Evolutionary conservation across 2,888 invertebrate genomes (phyloP).

Genomic region (Mimachlamys varia): DNA sequence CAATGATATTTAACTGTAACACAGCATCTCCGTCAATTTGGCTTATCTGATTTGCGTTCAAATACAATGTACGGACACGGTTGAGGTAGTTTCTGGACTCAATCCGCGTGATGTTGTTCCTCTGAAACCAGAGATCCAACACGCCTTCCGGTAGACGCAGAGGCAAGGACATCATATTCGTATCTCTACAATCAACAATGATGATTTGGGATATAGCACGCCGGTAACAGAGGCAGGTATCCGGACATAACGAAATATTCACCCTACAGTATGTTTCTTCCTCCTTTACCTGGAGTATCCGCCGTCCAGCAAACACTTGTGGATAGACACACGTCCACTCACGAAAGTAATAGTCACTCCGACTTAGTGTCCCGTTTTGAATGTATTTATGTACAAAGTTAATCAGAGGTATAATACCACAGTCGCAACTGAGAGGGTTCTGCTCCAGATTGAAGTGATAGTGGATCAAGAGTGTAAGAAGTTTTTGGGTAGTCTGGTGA

Average conservation of each 20-base stretch:
- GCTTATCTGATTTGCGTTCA: constrained; percentile 52
- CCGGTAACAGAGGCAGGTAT: constrained; percentile 55
- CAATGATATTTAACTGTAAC: constrained; percentile 39
- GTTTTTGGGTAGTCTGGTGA: not conserved
- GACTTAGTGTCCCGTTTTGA: constrained; percentile 39
- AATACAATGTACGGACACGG: constrained; percentile 50
- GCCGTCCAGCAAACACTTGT: constrained; percentile 46
- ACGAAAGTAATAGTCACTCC: constrained; percentile 56
- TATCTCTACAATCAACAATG: constrained; percentile 59
- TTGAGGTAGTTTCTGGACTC: constrained; percentile 48
- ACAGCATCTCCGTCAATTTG: constrained; percentile 48
- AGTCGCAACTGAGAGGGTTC: constrained; percentile 55
- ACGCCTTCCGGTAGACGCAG: constrained; percentile 49
- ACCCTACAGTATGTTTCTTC: constrained; percentile 52
- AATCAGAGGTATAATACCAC: constrained; percentile 52
- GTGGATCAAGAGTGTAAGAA: constrained; percentile 49
- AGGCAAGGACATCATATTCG: constrained; percentile 47
- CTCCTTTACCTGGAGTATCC: constrained; percentile 49
- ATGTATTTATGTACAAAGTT: constrained; percentile 40
- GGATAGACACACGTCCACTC: constrained; percentile 58
- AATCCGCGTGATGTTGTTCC: constrained; percentile 58
- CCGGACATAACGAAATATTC: constrained; percentile 51
- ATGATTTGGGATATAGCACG: constrained; percentile 46
- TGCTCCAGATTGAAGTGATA: constrained; percentile 53
- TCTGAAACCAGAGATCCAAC: constrained; percentile 61